phyloP scores from a whole-genome alignment of 1,140 invertebrate species.

The Sipha flava region DNA sequence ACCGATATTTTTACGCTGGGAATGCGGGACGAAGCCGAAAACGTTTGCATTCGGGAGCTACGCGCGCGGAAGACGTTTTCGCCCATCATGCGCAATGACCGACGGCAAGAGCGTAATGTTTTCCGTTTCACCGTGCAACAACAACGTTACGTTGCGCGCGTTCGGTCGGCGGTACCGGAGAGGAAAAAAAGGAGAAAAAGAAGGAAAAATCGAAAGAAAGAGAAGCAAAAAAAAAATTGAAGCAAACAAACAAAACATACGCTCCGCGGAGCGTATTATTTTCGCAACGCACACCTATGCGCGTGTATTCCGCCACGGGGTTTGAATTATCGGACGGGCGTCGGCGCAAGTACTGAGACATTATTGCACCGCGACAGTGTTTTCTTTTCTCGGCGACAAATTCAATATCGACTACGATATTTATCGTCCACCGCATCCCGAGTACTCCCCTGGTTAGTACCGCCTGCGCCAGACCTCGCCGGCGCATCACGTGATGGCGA shows the following conservation, averaged over 20 bases:
- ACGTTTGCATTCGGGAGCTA: no score
- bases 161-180: background rate
- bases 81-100: background rate
- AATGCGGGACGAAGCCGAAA: no score
- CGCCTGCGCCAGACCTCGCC: no score
- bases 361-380: slow-evolving; percentile 7
- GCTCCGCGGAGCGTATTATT: background rate
- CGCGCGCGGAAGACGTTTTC: no score
- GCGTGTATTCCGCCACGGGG: background rate
- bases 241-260: background rate
- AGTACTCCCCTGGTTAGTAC: no score
- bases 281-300: background rate
- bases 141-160: background rate
- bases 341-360: background rate
- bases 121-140: background rate
- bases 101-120: background rate
- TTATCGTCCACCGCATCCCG: no score
- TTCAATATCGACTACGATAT: slow-evolving; percentile 1
- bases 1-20: no score
- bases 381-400: slow-evolving; percentile 6
- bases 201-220: no score
- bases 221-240: no score
- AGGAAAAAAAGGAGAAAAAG: no score
- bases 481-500: background rate
- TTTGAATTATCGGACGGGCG: slow-evolving; percentile 5